Evolutionary conservation across 2,888 invertebrate species (phyloP).

Genomic region (Melanotus villosus): DNA sequence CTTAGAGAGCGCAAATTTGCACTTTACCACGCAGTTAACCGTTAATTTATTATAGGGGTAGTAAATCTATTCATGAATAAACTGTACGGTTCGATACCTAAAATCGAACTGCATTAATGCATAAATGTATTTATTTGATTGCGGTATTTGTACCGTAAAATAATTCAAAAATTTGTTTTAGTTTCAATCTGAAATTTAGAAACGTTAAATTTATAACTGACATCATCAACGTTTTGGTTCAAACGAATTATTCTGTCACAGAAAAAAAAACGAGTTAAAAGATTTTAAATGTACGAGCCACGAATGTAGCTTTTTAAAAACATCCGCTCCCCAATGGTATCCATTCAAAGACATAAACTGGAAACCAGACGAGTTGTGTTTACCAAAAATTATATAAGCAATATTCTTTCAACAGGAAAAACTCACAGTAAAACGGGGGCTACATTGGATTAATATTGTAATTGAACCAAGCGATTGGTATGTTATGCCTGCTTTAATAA

Average conservation of each 20-base stretch:
- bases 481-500: slow-evolving; percentile 4
- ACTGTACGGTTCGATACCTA: too few relatives aligned
- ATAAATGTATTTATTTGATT: too few relatives aligned
- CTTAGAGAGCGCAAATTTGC: slow-evolving; percentile 2
- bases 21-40: slow-evolving; percentile 4
- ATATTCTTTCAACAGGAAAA: slow-evolving; percentile 2
- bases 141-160: too few relatives aligned
- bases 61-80: slow-evolving; percentile 8
- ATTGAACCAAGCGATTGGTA: slow-evolving; percentile 15
- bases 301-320: not conserved
- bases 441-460: slow-evolving; percentile 10
- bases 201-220: too few relatives aligned
- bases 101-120: too few relatives aligned
- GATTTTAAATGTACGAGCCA: not conserved
- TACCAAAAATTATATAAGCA: not conserved
- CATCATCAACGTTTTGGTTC: too few relatives aligned
- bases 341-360: not conserved
- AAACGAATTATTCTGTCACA: too few relatives aligned
- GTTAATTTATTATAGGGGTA: not conserved
- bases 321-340: not conserved
- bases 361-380: not conserved
- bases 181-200: too few relatives aligned
- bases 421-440: not conserved
- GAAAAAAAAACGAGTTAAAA: not conserved
- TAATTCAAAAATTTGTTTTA: too few relatives aligned